Evolutionary conservation across 2,113 vertebrate species (phyloP).

Genomic region (Muntiacus reevesi): DNA sequence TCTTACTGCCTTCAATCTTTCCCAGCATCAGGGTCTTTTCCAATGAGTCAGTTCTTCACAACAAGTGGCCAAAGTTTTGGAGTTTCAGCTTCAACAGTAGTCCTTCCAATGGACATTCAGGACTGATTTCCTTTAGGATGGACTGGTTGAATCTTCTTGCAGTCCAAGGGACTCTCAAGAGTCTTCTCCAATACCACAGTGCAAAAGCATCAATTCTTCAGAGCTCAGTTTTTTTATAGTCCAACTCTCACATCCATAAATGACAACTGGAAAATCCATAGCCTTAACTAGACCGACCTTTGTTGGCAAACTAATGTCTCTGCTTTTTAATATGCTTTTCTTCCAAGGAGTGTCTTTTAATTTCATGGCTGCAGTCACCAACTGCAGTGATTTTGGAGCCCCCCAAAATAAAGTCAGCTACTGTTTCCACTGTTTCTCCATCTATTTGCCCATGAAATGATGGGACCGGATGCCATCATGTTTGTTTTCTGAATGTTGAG

Average conservation of each 20-base stretch:
- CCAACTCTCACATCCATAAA: background rate
- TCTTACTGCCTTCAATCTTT: background rate
- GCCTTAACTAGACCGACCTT: rapidly evolving
- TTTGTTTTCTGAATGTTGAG: background rate
- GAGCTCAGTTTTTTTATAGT: background rate
- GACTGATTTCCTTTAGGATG: background rate
- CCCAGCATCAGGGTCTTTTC: background rate
- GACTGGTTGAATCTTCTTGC: background rate
- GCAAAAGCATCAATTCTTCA: background rate
- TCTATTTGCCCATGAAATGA: background rate
- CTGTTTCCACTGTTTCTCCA: background rate
- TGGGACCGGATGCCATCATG: background rate
- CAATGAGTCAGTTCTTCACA: background rate
- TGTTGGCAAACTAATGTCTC: background rate
- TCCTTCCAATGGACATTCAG: background rate
- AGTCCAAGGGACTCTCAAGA: background rate
- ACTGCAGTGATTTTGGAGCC: background rate
- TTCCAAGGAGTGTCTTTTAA: background rate
- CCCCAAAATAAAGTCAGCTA: rapidly evolving
- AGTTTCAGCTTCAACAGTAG: background rate
- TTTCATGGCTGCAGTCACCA: background rate
- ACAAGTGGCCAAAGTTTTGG: background rate
- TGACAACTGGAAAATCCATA: background rate
- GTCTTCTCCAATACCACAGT: background rate
- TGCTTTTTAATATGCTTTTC: background rate